Evolutionary conservation across 2,113 vertebrate species (phyloP).

Genomic region (Gallinago jamesoni): DNA sequence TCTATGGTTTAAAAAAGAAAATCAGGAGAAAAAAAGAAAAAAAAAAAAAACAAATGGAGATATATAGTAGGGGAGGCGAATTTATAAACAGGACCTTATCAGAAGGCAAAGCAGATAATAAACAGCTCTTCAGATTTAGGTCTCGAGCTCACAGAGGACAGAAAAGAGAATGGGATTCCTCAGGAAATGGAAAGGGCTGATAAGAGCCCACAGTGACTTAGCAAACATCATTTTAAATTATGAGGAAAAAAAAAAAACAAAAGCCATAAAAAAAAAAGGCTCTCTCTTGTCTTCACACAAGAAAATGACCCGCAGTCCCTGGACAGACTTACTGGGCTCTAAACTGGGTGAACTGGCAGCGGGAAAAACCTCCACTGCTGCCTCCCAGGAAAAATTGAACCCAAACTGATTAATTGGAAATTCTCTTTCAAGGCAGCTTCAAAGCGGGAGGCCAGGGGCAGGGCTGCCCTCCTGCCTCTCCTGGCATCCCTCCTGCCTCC

Average conservation of each 20-base stretch:
- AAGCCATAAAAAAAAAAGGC: not conserved
- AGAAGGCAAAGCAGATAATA: conserved; percentile 37
- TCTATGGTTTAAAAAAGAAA: not conserved
- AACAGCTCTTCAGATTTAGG: conserved; percentile 44
- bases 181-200: conserved; percentile 42
- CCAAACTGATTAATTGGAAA: accelerated
- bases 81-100: conserved; percentile 60
- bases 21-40: not conserved
- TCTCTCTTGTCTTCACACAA: not conserved
- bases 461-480: not conserved
- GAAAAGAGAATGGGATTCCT: conserved; percentile 38
- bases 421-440: not conserved
- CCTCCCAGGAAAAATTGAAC: not conserved
- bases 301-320: not conserved
- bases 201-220: not conserved
- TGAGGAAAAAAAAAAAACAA: not conserved
- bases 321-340: not conserved
- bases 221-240: not conserved
- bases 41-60: not conserved
- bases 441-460: not conserved
- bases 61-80: not conserved
- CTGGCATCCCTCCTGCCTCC: not conserved
- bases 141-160: not conserved
- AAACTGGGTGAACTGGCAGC: accelerated
- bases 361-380: not conserved